These are phyloP conservation scores for Falco peregrinus DNA, from an alignment of 2,797 vertebrate species.

Conservation along the genomic window DNA sequence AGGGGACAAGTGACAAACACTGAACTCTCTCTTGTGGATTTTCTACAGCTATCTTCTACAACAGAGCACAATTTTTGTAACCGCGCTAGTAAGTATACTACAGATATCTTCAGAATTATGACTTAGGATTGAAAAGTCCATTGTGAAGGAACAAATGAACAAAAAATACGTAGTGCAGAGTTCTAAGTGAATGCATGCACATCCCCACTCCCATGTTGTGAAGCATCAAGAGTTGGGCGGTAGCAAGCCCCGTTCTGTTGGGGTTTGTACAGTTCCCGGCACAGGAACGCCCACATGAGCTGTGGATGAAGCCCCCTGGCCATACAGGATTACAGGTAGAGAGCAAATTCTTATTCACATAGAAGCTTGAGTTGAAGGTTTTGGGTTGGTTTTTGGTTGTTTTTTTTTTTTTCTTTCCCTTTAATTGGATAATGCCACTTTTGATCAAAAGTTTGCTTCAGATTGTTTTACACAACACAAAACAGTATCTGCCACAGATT, in stretches of 20 bases:
- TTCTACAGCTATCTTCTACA: background rate
- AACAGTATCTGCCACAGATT: background rate
- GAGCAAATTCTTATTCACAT: background rate
- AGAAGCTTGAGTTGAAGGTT: background rate
- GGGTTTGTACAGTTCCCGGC: background rate
- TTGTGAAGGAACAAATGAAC: background rate
- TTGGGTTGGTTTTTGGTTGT: accelerated
- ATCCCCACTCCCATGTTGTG: accelerated
- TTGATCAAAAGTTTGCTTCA: background rate
- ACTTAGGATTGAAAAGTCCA: background rate
- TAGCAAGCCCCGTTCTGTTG: accelerated
- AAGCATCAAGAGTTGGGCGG: no score
- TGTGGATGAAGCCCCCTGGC: background rate
- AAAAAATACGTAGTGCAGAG: background rate
- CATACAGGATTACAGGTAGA: background rate
- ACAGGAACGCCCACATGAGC: background rate
- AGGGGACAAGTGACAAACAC: background rate
- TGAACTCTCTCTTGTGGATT: background rate
- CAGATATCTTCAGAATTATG: background rate
- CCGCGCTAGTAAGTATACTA: background rate
- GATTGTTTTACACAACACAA: background rate
- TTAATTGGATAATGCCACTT: background rate
- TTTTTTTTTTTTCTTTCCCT: background rate
- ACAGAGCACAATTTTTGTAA: background rate
- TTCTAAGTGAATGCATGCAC: background rate